Evolutionary conservation across 2,797 vertebrate genomes (phyloP).

Genomic region (Urocyon cinereoargenteus): DNA sequence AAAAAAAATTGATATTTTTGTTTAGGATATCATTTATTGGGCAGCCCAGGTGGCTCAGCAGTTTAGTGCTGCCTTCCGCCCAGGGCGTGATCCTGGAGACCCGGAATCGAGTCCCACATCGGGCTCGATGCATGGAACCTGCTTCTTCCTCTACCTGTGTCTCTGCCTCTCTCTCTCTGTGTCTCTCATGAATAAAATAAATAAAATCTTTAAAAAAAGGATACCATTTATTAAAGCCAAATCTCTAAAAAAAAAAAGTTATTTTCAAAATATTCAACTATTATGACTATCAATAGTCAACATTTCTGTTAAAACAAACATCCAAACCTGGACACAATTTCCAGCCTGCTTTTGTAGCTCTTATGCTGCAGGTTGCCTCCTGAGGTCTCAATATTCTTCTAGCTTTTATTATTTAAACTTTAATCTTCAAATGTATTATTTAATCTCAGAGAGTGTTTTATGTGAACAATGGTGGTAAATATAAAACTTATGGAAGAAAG

Average conservation of each 20-base stretch:
- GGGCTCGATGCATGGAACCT: too few relatives aligned
- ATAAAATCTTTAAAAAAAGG: background rate
- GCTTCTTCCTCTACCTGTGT: too few relatives aligned
- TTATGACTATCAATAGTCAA: too few relatives aligned
- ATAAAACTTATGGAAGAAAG: background rate
- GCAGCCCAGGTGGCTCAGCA: too few relatives aligned
- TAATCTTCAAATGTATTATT: background rate
- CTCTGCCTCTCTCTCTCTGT: too few relatives aligned
- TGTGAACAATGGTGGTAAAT: background rate
- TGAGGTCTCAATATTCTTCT: background rate
- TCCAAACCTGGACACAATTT: background rate
- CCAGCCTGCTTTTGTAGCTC: background rate
- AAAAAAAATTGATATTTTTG: conserved; percentile 11
- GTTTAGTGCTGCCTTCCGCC: too few relatives aligned
- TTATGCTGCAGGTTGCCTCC: background rate
- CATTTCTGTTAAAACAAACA: conserved; percentile 10
- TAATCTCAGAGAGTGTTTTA: background rate
- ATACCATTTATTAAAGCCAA: background rate
- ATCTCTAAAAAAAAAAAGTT: background rate
- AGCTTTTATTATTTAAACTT: background rate
- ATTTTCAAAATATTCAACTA: conserved; percentile 32
- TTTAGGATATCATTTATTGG: background rate
- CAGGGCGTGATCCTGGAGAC: too few relatives aligned
- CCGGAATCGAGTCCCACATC: too few relatives aligned
- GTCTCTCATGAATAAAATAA: too few relatives aligned